A percentile compares a stretch with the other conserved stretches of the same genome.
Conservation (phyloP, 2,113 vertebrate species). For the Brienomyrus brachyistius region DNA sequence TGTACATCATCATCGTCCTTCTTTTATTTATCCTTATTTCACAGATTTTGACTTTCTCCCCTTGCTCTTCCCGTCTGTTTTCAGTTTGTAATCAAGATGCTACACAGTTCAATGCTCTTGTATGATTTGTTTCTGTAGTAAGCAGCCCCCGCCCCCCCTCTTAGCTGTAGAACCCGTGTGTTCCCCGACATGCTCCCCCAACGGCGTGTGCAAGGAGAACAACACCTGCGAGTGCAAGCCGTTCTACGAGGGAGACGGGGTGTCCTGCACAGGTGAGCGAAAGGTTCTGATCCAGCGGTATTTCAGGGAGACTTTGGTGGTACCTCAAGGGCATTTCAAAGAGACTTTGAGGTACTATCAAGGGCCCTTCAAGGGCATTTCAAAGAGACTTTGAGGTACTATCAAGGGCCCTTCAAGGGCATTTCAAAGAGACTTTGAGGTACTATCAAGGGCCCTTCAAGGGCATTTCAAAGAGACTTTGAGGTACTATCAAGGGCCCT, state of each 20-base stretch:
- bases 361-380: too few relatives aligned
- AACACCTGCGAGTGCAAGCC: conserved; percentile 79
- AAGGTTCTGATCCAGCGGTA: neutral
- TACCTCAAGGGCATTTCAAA: neutral
- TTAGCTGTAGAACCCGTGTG: conserved; percentile 59
- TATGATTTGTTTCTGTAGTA: neutral
- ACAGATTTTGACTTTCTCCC: neutral
- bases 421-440: neutral
- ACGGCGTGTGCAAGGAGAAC: conserved; percentile 72
- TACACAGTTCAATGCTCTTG: neutral
- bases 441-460: too few relatives aligned
- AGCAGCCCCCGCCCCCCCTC: neutral
- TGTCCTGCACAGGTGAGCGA: conserved; percentile 72
- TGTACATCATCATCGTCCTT: neutral
- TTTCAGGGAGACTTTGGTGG: neutral
- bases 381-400: too few relatives aligned
- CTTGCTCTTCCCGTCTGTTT: neutral
- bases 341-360: too few relatives aligned
- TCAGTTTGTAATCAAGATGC: neutral
- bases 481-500: too few relatives aligned
- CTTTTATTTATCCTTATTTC: neutral
- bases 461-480: too few relatives aligned
- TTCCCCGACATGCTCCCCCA: conserved; percentile 66
- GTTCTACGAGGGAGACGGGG: conserved; percentile 76
- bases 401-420: too few relatives aligned